Percentiles rank a stretch among this genome's conserved stretches.
phyloP scores from a whole-genome alignment of 2,797 vertebrate species.

The Acanthurus lineatus region DNA sequence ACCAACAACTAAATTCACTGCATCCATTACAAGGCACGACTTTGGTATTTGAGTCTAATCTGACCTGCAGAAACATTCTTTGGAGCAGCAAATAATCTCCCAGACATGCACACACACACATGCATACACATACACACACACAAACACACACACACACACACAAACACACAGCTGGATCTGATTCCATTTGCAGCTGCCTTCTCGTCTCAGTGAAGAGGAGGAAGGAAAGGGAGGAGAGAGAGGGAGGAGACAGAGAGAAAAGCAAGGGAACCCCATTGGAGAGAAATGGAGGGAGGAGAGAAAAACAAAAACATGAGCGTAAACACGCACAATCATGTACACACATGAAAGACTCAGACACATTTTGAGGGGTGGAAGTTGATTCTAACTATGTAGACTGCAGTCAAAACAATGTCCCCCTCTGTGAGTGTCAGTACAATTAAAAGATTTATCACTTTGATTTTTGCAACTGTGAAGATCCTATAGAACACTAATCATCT shows the following conservation, averaged over 20 bases:
- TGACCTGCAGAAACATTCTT: conserved; percentile 50
- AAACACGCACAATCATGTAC: conserved; percentile 15
- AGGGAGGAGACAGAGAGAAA: conserved; percentile 28
- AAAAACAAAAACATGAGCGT: conserved; percentile 61
- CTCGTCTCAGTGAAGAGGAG: conserved; percentile 28
- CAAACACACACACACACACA: conserved; percentile 55
- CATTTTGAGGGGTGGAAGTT: not conserved
- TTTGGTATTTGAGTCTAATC: conserved; percentile 35
- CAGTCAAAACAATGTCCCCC: not conserved
- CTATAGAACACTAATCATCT: not conserved
- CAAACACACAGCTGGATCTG: conserved; percentile 68
- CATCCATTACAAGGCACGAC: conserved; percentile 21
- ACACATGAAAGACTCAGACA: conserved; percentile 3
- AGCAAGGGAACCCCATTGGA: conserved; percentile 52
- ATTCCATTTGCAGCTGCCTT: conserved; percentile 67
- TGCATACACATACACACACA: conserved; percentile 40
- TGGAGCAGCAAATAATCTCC: conserved; percentile 38
- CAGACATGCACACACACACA: conserved; percentile 38
- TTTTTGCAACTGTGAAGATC: not conserved
- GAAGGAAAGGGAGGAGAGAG: conserved; percentile 26
- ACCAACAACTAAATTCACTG: not conserved
- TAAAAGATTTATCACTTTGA: not conserved
- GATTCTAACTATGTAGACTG: conserved; percentile 2
- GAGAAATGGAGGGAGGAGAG: conserved; percentile 53
- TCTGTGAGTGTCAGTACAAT: conserved; percentile 7